Evolutionary conservation across 2,888 invertebrate genomes (phyloP), one percentile per base, ranked within the genome.

Genomic region (Ctena decussata): DNA sequence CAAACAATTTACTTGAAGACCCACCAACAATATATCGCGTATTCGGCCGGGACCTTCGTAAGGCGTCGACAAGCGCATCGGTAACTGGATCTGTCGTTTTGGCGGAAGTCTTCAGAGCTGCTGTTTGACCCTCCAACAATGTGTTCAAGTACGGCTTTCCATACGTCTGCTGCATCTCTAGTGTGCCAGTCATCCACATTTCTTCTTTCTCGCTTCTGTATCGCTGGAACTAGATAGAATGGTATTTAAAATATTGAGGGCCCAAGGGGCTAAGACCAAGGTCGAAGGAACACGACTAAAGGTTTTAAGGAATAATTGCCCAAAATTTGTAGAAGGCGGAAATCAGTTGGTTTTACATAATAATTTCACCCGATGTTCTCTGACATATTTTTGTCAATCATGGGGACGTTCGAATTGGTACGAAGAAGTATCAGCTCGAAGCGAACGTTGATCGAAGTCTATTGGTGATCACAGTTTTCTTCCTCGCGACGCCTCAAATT

Each of bases 81-180:
- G 18, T 65, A 5, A 65, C 65, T 18, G 65, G 65, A 35, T 35
- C 35, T 3, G 30, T 21, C 1, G 32, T 35, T 21, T 21, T 65
- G 11, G 21, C 65, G 15, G 65, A 65, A 3, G 18, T 65, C 18
- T 65, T 65, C 65, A 65, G 27, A 12, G 35, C 65, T 18, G 15
- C 35, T 18, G 65, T 15, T 35, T 65, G 65, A 5, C 35, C 32
- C 5, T 65, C 65, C 1, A 65, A 21, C 30, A 71, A 73, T 3
- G 83, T 78, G 5, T 81, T 53, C 12, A 86, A 12, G 30, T 80
- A 84, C 5, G 41, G 21, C 21, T 71, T 70, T 18, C 82, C 75
- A 53, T 87, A 84, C 6, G 80, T 74, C 32, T 77, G 70, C 41
- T 65, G 80, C 41, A 84, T 74, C 41, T 87, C 87, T 6, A 72